Conservation (phyloP, 2,888 invertebrate genomes). For the Lingula anatina region DNA sequence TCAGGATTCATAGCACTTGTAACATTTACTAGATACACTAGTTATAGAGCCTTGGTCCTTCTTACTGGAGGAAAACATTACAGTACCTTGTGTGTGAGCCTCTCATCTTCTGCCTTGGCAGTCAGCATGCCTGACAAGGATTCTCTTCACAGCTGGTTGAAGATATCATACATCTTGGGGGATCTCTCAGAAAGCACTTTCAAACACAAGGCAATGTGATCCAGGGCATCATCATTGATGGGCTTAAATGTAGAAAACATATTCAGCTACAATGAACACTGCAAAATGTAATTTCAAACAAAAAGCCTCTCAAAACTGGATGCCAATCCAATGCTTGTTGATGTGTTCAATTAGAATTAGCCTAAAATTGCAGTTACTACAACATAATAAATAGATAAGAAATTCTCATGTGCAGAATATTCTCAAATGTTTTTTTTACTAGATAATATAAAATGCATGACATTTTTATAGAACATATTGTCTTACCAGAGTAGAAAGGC, state of each 20-base stretch:
- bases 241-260: conserved; percentile 56
- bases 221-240: conserved; percentile 86
- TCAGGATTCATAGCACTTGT: too few relatives aligned
- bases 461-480: background rate
- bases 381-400: background rate
- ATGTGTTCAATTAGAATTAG: too few relatives aligned
- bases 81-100: conserved; percentile 57
- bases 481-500: conserved; percentile 51
- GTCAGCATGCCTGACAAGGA: conserved; percentile 78
- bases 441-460: background rate
- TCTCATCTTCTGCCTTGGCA: conserved; percentile 71
- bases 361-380: background rate
- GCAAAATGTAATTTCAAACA: background rate
- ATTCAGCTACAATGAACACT: background rate
- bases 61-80: background rate
- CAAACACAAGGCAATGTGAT: conserved; percentile 79
- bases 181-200: conserved; percentile 56
- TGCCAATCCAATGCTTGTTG: background rate
- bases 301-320: background rate
- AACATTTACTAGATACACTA: background rate
- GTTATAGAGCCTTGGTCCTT: background rate
- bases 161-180: conserved; percentile 66
- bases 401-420: background rate
- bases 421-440: too few relatives aligned
- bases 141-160: conserved; percentile 68